Conservation (phyloP, 2,888 invertebrate species). For the Andrena bucephala region DNA sequence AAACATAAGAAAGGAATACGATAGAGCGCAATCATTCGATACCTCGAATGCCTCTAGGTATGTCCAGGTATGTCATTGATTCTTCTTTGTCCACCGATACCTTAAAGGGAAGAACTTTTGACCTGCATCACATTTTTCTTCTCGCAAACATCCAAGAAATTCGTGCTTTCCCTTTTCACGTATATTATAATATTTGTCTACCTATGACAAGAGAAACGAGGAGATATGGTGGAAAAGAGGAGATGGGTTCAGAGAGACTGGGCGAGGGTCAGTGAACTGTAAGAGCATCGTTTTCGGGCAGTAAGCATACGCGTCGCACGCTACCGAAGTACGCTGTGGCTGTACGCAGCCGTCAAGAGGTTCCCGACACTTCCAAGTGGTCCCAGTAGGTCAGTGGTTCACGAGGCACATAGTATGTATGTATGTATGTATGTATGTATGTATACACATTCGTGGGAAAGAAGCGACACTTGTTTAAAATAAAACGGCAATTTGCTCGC, state of each 20-base stretch:
- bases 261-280: conserved; percentile 77
- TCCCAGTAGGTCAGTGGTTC: conserved; percentile 84
- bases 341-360: conserved; percentile 55
- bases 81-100: too few relatives aligned
- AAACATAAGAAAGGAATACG: background rate
- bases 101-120: too few relatives aligned
- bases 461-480: conserved; percentile 2
- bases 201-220: too few relatives aligned
- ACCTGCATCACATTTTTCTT: too few relatives aligned
- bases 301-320: conserved; percentile 71
- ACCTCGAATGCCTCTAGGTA: too few relatives aligned
- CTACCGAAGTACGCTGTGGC: conserved; percentile 78
- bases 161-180: too few relatives aligned
- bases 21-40: background rate
- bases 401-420: conserved; percentile 65
- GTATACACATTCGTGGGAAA: background rate
- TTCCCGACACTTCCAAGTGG: conserved; percentile 71
- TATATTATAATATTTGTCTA: too few relatives aligned
- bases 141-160: too few relatives aligned
- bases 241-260: conserved; percentile 38
- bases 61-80: too few relatives aligned
- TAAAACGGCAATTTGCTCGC: background rate
- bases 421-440: background rate
- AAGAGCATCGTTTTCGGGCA: conserved; percentile 75
- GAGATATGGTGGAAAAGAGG: conserved; percentile 30